phyloP scores from a whole-genome alignment of 2,113 vertebrate species.

The Delphinapterus leucas region DNA sequence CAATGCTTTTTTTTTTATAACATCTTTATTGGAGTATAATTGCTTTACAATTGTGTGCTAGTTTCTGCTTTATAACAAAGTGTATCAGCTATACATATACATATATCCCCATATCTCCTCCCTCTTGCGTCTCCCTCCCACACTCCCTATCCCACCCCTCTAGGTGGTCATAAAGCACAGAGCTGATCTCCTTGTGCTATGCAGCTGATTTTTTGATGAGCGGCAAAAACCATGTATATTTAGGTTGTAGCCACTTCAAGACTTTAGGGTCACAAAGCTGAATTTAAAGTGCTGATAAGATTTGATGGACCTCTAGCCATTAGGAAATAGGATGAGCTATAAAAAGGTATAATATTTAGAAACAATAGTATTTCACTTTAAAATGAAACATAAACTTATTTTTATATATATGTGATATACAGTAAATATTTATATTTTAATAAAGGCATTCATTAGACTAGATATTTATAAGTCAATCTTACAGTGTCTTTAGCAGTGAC shows the following conservation, averaged over 20 bases:
- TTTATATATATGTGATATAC: background rate
- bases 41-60: too few species aligned
- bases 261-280: background rate
- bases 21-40: too few species aligned
- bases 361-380: background rate
- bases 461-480: background rate
- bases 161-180: too few species aligned
- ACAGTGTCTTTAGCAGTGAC: background rate
- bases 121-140: too few species aligned
- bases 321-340: constrained; percentile 17
- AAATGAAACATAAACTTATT: background rate
- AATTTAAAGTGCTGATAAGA: background rate
- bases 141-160: too few species aligned
- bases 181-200: too few species aligned
- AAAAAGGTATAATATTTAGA: background rate
- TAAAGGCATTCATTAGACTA: background rate
- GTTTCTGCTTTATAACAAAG: too few species aligned
- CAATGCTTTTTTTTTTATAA: background rate
- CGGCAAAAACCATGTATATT: background rate
- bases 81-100: too few species aligned
- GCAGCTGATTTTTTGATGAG: background rate
- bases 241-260: background rate
- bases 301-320: background rate
- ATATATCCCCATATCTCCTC: too few species aligned
- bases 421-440: constrained; percentile 6